Conservation (phyloP, 2,888 invertebrate genomes). For the Tiphia femorata region DNA sequence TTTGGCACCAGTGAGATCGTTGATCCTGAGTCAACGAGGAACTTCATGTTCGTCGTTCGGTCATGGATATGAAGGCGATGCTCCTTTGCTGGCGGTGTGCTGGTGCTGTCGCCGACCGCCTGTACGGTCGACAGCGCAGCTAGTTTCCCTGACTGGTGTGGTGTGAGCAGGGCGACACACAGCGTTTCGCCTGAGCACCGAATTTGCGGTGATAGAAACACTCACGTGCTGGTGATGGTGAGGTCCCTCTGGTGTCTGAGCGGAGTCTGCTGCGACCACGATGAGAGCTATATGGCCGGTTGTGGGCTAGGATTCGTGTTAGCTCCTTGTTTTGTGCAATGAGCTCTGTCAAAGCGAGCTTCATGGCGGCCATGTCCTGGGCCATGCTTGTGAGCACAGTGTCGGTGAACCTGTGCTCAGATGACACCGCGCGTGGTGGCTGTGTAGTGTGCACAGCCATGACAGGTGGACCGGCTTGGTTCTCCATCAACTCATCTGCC, state of each 20-base stretch:
- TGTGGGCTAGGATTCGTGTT: not conserved
- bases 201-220: slow-evolving; percentile 6
- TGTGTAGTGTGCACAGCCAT: not conserved
- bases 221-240: not conserved
- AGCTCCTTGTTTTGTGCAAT: not conserved
- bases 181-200: not conserved
- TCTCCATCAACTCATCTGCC: slow-evolving; percentile 8
- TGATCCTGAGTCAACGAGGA: slow-evolving; percentile 13
- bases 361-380: not conserved
- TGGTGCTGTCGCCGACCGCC: not conserved
- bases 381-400: not conserved
- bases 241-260: not conserved
- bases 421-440: not conserved
- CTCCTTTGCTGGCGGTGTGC: not conserved
- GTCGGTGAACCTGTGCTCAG: not conserved
- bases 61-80: slow-evolving; percentile 2
- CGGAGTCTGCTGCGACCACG: slow-evolving; percentile 1
- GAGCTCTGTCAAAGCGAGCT: not conserved
- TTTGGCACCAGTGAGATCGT: slow-evolving; percentile 2
- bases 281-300: not conserved
- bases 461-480: not conserved
- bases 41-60: slow-evolving; percentile 3
- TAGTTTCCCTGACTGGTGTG: too few species aligned
- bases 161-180: not conserved
- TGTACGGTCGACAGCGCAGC: not conserved